A percentile compares a stretch with the other conserved stretches of the same genome.
phyloP scores from a whole-genome alignment of 2,888 invertebrate species.

The Dichetophora obliterata region DNA sequence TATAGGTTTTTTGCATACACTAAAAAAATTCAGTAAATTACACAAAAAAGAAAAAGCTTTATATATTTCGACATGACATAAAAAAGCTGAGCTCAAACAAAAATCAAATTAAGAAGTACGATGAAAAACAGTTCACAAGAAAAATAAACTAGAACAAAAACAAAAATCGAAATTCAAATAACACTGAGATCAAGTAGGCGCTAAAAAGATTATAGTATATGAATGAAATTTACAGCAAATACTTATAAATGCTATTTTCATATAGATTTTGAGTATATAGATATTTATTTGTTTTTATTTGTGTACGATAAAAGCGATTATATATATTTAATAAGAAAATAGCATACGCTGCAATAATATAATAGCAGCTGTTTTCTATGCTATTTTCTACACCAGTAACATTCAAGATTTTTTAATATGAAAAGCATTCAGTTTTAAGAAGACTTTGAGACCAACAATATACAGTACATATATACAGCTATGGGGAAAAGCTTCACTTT shows the following conservation, averaged over 20 bases:
- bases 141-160: conserved; percentile 27
- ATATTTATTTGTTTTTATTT: conserved; percentile 42
- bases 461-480: conserved; percentile 33
- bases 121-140: conserved; percentile 24
- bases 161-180: not conserved
- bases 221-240: conserved; percentile 63
- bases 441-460: not conserved
- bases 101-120: conserved; percentile 39
- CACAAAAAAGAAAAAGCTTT: conserved; percentile 31
- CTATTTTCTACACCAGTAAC: conserved; percentile 35
- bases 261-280: conserved; percentile 44
- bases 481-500: conserved; percentile 37
- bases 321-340: not conserved
- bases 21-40: not conserved
- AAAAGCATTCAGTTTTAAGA: not conserved
- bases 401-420: not conserved
- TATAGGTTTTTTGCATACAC: not conserved
- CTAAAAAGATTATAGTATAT: conserved; percentile 41
- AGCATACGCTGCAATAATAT: not conserved
- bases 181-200: conserved; percentile 42
- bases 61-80: conserved; percentile 53
- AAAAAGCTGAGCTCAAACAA: conserved; percentile 38
- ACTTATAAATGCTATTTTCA: conserved; percentile 52
- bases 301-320: not conserved
- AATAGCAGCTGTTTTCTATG: not conserved